A percentile compares a stretch with the other conserved stretches of the same genome.
Conservation (phyloP, 1,140 invertebrate species). For the Psilanteris sp. region DNA sequence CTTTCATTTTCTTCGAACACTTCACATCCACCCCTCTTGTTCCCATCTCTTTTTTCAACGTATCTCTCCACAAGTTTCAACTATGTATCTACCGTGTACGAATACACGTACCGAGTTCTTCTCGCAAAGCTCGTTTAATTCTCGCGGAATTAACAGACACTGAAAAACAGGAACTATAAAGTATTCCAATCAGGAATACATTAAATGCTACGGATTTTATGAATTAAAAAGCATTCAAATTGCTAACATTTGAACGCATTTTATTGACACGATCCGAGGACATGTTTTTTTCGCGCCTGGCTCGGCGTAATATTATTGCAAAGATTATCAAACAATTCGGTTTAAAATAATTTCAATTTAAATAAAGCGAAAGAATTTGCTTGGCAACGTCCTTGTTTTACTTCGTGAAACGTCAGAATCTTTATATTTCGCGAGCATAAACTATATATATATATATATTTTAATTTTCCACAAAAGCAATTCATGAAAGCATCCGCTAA, state of each 20-base stretch:
- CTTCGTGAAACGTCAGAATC: too few relatives aligned
- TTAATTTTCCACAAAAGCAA: too few relatives aligned
- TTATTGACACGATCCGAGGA: conserved; percentile 11
- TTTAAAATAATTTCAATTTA: too few relatives aligned
- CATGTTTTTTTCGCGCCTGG: conserved; percentile 21
- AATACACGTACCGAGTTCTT: conserved; percentile 64
- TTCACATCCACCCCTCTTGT: conserved; percentile 49
- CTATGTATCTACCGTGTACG: conserved; percentile 55
- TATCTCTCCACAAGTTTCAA: conserved; percentile 65
- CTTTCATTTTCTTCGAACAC: conserved; percentile 60
- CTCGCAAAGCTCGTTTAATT: conserved; percentile 74
- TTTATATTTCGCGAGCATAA: too few relatives aligned
- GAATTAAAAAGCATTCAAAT: conserved; percentile 30
- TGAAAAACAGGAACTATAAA: conserved; percentile 67
- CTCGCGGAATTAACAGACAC: conserved; percentile 70
- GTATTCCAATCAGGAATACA: conserved; percentile 70
- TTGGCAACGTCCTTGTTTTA: too few relatives aligned
- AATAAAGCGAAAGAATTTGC: too few relatives aligned
- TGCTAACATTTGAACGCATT: conserved; percentile 34
- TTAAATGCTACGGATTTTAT: conserved; percentile 34
- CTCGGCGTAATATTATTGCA: conserved; percentile 1
- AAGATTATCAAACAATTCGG: too few relatives aligned
- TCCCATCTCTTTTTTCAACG: conserved; percentile 54
- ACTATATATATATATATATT: too few relatives aligned
- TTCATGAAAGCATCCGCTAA: too few relatives aligned